phyloP scores from a whole-genome alignment of 1,140 invertebrate genomes.

The Plodia interpunctella region DNA sequence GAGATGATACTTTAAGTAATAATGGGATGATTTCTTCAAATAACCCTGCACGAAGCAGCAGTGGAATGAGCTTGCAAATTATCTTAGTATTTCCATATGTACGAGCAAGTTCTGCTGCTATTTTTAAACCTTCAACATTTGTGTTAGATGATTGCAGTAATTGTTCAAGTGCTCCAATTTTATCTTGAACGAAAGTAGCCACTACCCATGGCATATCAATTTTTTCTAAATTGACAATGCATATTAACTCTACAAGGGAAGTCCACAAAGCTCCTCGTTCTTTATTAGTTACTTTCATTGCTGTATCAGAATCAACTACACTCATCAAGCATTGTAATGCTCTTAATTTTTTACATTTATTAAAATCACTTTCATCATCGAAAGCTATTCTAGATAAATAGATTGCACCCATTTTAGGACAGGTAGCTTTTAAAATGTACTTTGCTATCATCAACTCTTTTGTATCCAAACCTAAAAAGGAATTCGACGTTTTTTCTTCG shows the following conservation, averaged over 20 bases:
- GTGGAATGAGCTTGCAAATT: slow-evolving; percentile 51
- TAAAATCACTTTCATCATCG: slow-evolving; percentile 64
- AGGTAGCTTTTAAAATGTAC: slow-evolving; percentile 73
- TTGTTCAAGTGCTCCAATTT: slow-evolving; percentile 57
- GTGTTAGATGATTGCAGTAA: slow-evolving; percentile 50
- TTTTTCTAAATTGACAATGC: slow-evolving; percentile 58
- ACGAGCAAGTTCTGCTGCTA: slow-evolving; percentile 53
- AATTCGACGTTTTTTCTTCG: slow-evolving; percentile 38
- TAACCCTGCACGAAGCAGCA: slow-evolving; percentile 51
- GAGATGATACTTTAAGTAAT: slow-evolving; percentile 48
- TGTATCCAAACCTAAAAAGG: slow-evolving; percentile 41
- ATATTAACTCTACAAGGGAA: slow-evolving; percentile 62
- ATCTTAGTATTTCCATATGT: slow-evolving; percentile 52
- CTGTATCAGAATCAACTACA: slow-evolving; percentile 61
- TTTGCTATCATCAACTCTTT: slow-evolving; percentile 67
- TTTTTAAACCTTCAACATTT: slow-evolving; percentile 56
- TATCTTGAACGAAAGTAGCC: slow-evolving; percentile 66
- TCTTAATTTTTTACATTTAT: slow-evolving; percentile 70
- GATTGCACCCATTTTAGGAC: slow-evolving; percentile 71
- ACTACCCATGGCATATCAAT: slow-evolving; percentile 71
- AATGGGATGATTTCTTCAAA: slow-evolving; percentile 64
- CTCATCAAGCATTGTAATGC: slow-evolving; percentile 74
- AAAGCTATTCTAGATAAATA: slow-evolving; percentile 73
- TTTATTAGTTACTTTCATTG: slow-evolving; percentile 64
- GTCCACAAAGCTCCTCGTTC: slow-evolving; percentile 58